Evolutionary conservation across 1,140 invertebrate genomes (phyloP).

Genomic region (Diprion similis): DNA sequence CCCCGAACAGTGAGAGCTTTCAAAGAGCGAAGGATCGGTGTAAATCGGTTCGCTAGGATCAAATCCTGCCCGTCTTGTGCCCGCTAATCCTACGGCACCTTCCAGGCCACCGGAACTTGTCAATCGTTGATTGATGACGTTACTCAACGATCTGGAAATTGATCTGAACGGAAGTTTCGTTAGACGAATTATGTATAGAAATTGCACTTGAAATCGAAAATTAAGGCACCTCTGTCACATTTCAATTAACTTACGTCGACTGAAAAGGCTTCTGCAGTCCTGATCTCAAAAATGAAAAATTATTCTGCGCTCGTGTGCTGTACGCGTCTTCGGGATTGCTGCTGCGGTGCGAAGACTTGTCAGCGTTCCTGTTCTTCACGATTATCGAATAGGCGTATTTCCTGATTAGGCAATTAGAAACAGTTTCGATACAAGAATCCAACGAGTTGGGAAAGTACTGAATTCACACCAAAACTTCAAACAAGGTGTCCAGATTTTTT

Average conservation of each 20-base stretch:
- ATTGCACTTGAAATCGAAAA: not conserved
- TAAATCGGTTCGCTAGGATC: constrained; percentile 93
- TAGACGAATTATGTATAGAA: not conserved
- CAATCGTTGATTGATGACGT: constrained; percentile 43
- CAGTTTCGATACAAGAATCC: not conserved
- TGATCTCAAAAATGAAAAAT: constrained; percentile 55
- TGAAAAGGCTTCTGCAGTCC: constrained; percentile 53
- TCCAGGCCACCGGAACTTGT: constrained; percentile 43
- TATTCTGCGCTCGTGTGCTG: constrained; percentile 46
- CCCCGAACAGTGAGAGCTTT: constrained; percentile 68
- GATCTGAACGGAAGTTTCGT: constrained; percentile 38
- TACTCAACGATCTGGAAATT: constrained; percentile 49
- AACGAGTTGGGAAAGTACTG: too few relatives aligned
- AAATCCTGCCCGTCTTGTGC: constrained; percentile 47
- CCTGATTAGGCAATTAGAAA: constrained; percentile 33
- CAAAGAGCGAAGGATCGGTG: constrained; percentile 89
- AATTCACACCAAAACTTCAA: too few relatives aligned
- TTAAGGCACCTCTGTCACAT: not conserved
- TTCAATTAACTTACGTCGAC: constrained; percentile 42
- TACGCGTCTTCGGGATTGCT: constrained; percentile 43
- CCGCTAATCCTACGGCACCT: constrained; percentile 47
- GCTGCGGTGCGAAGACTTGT: constrained; percentile 46
- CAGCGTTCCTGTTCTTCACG: constrained; percentile 51
- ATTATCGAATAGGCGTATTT: constrained; percentile 55
- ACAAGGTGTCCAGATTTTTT: too few relatives aligned